Base-by-base conservation (phyloP, 2,888 invertebrate genomes). In the Epicampocera succincta region DNA sequence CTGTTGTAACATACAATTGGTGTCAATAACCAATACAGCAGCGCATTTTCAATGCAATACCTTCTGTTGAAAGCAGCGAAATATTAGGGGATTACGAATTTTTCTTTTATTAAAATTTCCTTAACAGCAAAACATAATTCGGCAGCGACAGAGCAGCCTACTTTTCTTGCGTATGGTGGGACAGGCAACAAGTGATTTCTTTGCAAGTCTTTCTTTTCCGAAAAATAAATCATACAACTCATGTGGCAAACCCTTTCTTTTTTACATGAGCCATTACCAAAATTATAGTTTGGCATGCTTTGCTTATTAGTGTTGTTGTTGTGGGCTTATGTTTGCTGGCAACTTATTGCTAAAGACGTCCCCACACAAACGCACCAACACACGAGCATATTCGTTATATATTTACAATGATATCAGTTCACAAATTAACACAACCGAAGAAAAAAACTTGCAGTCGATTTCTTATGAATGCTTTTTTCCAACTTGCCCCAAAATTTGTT, bases 391-490 rank as follows among this genome's bases (percentile, higher is more conserved):
- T 25, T 25, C 33, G 33, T 33, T 33, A 8, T 33, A 60, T 58
- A 69, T 63, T 44, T 60, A 56, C 63, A 80, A 87, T 86, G 85
- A 87, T 88, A 87, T 87, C 88, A 88, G 86, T 86, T 88, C 88
- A 88, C 88, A 89, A 88, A 88, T 88, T 88, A 88, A 88, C 89
- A 88, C 88, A 88, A 88, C 15, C 87, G 88, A 87, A 88, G 85
- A 87, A 33, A 4, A 33, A 33, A 33, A 5, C 33, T 33, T 3
- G 6, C 3, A 33, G 85, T 87, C 87, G 86, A 87, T 88, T 88
- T 88, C 86, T 89, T 52, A 52, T 54, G 15, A 73, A 73, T 44
- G 21, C 52, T 72, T 50, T 21, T 40, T 33, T 15, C 25, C 13
- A 60, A 44, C 46, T 72, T 75, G 72, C 68, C 33, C 52, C 74